Conservation (phyloP, 2,888 invertebrate species). For the Tipula helvola region DNA sequence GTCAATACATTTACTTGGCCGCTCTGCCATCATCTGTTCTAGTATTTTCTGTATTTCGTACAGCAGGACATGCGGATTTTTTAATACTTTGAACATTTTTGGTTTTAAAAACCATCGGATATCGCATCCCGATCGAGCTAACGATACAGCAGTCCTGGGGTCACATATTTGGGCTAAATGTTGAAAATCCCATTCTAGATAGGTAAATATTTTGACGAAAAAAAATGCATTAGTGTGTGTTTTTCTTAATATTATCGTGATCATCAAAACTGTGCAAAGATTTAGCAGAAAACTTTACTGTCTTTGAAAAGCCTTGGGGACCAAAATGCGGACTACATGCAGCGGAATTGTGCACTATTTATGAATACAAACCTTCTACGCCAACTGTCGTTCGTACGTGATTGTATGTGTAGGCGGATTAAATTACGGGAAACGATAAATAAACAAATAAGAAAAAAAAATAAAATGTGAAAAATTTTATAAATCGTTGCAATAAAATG, state of each 20-base stretch:
- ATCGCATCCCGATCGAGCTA: slow-evolving; percentile 65
- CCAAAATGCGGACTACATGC: neutral
- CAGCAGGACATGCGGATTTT: slow-evolving; percentile 30
- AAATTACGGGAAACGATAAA: neutral
- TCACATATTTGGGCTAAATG: slow-evolving; percentile 71
- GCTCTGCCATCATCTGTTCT: slow-evolving; percentile 19
- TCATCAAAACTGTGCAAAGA: neutral
- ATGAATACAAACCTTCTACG: neutral
- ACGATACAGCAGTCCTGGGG: slow-evolving; percentile 58
- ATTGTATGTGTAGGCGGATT: neutral
- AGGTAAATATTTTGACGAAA: neutral
- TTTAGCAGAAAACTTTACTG: neutral
- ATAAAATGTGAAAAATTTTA: neutral
- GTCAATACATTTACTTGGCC: slow-evolving; percentile 27
- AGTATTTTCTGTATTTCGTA: slow-evolving; percentile 28
- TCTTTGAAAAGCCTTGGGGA: neutral
- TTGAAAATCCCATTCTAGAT: slow-evolving; percentile 46
- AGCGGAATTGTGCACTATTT: neutral
- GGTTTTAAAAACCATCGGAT: slow-evolving; percentile 62
- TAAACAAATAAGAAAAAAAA: neutral
- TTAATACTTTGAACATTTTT: slow-evolving; percentile 39
- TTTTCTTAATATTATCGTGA: neutral
- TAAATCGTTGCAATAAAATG: neutral
- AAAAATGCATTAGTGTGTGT: neutral
- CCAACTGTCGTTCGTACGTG: neutral